phyloP scores from a whole-genome alignment of 2,113 vertebrate genomes.

The Prolemur simus region DNA sequence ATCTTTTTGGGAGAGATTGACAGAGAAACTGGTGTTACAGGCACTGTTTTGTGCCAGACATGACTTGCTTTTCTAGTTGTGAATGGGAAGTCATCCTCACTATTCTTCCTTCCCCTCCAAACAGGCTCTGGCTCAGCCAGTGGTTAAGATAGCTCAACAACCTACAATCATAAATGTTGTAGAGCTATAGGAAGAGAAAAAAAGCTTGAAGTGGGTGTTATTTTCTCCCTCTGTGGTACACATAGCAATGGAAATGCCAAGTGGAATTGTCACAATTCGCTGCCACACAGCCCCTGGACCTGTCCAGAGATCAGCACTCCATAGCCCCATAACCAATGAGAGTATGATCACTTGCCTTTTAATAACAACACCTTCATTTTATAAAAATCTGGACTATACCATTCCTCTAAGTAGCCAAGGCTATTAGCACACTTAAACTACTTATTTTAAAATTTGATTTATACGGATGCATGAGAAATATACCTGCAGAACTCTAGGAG shows the following conservation, averaged over 20 bases:
- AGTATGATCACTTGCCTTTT: neutral
- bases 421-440: slow-evolving; percentile 10
- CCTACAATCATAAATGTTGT: slow-evolving; percentile 31
- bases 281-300: neutral
- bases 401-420: neutral
- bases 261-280: neutral
- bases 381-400: neutral
- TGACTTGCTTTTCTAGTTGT: slow-evolving; percentile 17
- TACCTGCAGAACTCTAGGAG: neutral
- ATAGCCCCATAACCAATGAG: neutral
- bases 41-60: neutral
- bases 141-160: slow-evolving; percentile 36
- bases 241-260: neutral
- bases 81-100: neutral
- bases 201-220: slow-evolving; percentile 15
- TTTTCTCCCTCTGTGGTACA: slow-evolving; percentile 51
- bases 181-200: slow-evolving; percentile 39
- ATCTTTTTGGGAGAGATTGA: neutral
- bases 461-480: neutral
- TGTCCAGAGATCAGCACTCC: neutral
- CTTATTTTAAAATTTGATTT: slow-evolving; percentile 16
- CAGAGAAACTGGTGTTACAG: neutral
- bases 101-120: neutral
- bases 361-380: neutral
- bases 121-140: neutral